Percentiles rank a stretch among this genome's conserved stretches.
These are phyloP conservation scores for Zoanthus gigantus DNA, from an alignment of 92 coral and sea anemone species.

Conservation along the genomic window DNA sequence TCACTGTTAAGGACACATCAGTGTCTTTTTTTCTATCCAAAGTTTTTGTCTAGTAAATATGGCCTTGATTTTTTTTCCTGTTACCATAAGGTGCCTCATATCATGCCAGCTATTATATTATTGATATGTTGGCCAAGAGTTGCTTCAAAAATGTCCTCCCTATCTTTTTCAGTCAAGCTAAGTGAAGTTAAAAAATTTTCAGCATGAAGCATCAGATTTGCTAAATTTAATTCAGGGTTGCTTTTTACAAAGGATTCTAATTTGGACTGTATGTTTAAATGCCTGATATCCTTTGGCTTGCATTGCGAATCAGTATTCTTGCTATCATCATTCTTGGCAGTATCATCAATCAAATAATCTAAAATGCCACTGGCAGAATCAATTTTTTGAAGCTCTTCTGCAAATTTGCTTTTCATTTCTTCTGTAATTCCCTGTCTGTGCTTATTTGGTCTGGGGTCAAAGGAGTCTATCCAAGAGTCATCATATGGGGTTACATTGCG, in stretches of 20 bases:
- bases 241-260: no score
- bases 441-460: constrained; percentile 72
- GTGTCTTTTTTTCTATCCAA: no score
- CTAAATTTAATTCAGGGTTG: no score
- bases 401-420: constrained; percentile 22
- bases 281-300: no score
- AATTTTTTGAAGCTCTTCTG: constrained; percentile 58
- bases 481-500: constrained; percentile 61
- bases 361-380: neutral
- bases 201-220: no score
- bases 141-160: neutral
- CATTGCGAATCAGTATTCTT: no score
- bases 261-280: no score
- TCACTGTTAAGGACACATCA: constrained; percentile 27
- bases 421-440: constrained; percentile 41
- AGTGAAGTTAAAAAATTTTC: no score
- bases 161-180: no score
- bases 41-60: constrained; percentile 39
- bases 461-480: constrained; percentile 78
- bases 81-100: constrained; percentile 13
- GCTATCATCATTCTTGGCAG: no score
- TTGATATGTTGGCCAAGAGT: neutral
- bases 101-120: neutral
- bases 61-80: constrained; percentile 29
- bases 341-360: no score